phyloP scores from a whole-genome alignment of 2,888 invertebrate genomes.

The Atethmia centrago region DNA sequence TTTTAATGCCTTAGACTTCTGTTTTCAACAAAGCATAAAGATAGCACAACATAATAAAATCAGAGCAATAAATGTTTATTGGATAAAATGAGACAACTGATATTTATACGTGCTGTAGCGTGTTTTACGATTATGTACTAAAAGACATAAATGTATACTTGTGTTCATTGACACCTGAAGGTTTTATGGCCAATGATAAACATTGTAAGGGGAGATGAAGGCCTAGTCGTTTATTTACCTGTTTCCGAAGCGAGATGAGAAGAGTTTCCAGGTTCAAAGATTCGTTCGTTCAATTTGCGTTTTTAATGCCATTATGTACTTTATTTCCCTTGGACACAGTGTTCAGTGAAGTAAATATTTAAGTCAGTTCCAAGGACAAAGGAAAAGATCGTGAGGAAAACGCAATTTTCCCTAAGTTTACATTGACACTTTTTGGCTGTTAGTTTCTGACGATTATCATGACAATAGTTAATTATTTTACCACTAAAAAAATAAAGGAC shows the following conservation, averaged over 20 bases:
- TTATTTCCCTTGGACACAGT: background rate
- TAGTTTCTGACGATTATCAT: background rate
- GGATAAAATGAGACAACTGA: slow-evolving; percentile 40
- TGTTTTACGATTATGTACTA: slow-evolving; percentile 53
- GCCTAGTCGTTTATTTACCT: background rate
- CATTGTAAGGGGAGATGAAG: background rate
- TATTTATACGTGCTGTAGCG: slow-evolving; percentile 53
- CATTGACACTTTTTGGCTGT: too few relatives aligned
- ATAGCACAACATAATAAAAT: slow-evolving; percentile 52
- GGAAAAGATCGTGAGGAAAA: background rate
- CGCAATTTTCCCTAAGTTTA: background rate
- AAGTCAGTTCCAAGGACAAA: background rate
- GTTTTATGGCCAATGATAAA: slow-evolving; percentile 38
- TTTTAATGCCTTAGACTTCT: background rate
- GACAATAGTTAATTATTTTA: background rate
- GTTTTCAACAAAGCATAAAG: slow-evolving; percentile 7
- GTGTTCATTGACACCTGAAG: slow-evolving; percentile 41
- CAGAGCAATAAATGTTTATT: slow-evolving; percentile 45
- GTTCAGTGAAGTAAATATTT: background rate
- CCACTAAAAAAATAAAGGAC: background rate
- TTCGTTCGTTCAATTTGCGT: background rate
- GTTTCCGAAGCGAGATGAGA: background rate
- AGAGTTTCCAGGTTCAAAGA: background rate
- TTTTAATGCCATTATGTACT: background rate
- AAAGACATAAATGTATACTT: slow-evolving; percentile 38